Evolutionary conservation across 2,888 invertebrate species (phyloP), one percentile per base, ranked within the genome.

Genomic region (Agriopis aurantiaria): DNA sequence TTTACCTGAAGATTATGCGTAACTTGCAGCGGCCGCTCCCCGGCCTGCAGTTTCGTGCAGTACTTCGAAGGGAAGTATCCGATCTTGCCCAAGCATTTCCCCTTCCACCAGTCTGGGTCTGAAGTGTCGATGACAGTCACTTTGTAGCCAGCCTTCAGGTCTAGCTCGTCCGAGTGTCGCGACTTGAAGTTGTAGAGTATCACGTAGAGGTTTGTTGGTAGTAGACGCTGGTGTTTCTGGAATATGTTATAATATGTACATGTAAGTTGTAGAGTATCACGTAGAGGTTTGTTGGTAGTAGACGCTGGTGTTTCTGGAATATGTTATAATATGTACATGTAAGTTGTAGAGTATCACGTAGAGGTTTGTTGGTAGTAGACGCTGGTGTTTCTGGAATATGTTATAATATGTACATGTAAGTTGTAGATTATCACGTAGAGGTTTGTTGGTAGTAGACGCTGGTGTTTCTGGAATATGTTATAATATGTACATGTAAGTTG

Each of bases 91-190:
- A 98, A 95, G 84, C 98, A 98, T 89, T 98, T 98, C 58, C 99
- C 99, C 93, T 98, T 98, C 99, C 99, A 99, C 99, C 99, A 99
- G 85, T 99, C 98, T 11, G 97, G 97, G 90, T 99, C 99, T 0
- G 98, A 97, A 57, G 98, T 98, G 87, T 99, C 99, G 78, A 98
- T 98, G 69, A 99, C 98, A 11, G 98, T 98, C 65, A 99, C 97
- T 85, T 96, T 96, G 91, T 97, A 97, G 4, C 98, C 98, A 33
- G 98, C 98, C 94, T 98, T 98, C 48, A 99, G 95, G 87, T 99
- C 99, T 81, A 99, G 93, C 88, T 99, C 99, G 87, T 99, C 99
- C 66, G 97, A 97, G 90, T 99, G 99, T 69, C 99, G 96, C 0
- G 98, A 98, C 85, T 98, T 98, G 91, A 99, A 99, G 93, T 99